Evolutionary conservation across 2,888 invertebrate species (phyloP).

Genomic region (Thysanoteuthis rhombus): DNA sequence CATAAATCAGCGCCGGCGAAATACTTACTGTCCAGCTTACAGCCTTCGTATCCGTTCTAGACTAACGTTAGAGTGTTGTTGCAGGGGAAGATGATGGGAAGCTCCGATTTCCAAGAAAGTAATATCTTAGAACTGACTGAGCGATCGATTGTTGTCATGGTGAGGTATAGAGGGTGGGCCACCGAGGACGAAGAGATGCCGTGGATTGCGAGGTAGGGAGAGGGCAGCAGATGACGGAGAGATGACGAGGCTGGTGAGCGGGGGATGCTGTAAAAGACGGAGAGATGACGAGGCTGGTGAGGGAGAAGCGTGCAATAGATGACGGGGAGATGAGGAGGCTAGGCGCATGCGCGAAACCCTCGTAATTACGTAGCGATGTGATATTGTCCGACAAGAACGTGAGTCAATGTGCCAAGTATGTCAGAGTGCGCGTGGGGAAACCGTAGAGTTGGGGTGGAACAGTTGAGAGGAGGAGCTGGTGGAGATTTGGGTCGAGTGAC

Average conservation of each 20-base stretch:
- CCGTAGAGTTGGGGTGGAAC: neutral
- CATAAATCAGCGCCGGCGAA: neutral
- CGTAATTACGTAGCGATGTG: neutral
- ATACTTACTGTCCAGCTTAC: slow-evolving; percentile 12
- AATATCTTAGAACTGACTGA: neutral
- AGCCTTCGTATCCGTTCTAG: neutral
- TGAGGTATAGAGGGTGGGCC: neutral
- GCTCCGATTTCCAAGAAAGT: neutral
- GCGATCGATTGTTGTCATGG: neutral
- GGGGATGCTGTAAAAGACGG: too few relatives aligned
- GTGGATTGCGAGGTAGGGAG: too few relatives aligned
- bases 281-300: neutral
- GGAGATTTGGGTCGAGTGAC: neutral
- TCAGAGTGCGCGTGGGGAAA: neutral
- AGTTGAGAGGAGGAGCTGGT: neutral
- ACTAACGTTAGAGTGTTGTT: neutral
- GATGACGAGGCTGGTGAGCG: too few relatives aligned
- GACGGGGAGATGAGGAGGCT: neutral
- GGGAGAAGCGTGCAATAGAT: neutral
- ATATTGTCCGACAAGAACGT: neutral
- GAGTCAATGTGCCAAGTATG: neutral
- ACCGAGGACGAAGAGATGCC: neutral
- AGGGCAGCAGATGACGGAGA: neutral
- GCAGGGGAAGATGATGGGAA: neutral
- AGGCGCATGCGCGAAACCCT: neutral